Evolutionary conservation across 2,888 invertebrate genomes (phyloP), one percentile per base, ranked within the genome.

Genomic region (Ophion slaviceki): DNA sequence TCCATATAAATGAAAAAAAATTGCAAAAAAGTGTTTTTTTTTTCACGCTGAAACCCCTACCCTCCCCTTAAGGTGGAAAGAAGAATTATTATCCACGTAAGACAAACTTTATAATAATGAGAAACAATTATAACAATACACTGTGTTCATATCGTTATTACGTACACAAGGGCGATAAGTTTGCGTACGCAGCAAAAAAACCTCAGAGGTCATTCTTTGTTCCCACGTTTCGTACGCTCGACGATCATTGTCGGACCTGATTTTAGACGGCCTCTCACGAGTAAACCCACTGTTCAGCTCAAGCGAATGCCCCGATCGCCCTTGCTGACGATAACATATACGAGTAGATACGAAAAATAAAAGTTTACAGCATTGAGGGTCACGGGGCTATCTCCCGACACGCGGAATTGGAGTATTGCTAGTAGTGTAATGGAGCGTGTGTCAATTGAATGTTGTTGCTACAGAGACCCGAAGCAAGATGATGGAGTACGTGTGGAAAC

Each of bases 401-500:
- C 61, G 20, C 24, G 6, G n/a, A 45, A 77, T 28, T 1, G 10
- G 0, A 14, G 40, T 57, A 66, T 40, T n/a, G 14, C 17, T 45
- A 40, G 28, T 28, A 28, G 4, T 10, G 28, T 20, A 5, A 40
- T 32, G 20, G 14, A n/a, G 53, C 53, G 14, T 20, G 6, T 10
- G 24, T 47, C 61, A 14, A 72, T 57, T n/a, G 10, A n/a, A 76
- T 61, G 36, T 84, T 61, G 28, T 59, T 84, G 32, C 67, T 76
- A 61, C 66, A 84, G 76, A 53, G n/a, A 14, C 32, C 24, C 47
- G 71, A 28, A 14, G 36, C 47, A 78, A 32, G 40, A 85, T 78
- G 85, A n/a, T 81, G 2, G 47, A 36, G 57, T 7, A 40, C 11
- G 14, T 53, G n/a, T 74, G 85, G 53, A 77, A 82, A 61, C 59